Evolutionary conservation across 2,113 vertebrate species (phyloP).

Genomic region (Eupsittula cactorum): DNA sequence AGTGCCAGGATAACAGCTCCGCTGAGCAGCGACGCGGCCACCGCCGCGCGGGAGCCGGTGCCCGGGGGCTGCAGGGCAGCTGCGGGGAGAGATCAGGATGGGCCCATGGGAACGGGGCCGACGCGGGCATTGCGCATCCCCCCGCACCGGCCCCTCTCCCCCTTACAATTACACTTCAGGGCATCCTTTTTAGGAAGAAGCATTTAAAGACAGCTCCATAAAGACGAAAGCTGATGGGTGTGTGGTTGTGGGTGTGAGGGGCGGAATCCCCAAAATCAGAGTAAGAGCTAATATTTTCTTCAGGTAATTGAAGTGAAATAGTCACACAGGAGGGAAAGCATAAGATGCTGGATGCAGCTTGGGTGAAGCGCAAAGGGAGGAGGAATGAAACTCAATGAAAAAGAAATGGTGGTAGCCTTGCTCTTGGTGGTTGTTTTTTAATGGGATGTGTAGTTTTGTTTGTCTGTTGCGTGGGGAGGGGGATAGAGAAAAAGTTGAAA

Average conservation of each 20-base stretch:
- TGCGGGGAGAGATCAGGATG: conserved; percentile 4
- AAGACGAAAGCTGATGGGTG: not conserved
- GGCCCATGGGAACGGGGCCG: not conserved
- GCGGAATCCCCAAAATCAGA: accelerated
- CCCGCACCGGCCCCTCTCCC: not conserved
- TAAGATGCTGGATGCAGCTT: not conserved
- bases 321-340: accelerated
- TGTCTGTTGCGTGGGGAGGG: not conserved
- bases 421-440: not conserved
- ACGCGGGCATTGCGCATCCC: not conserved
- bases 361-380: not conserved
- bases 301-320: not conserved
- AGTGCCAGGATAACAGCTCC: conserved; percentile 81
- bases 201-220: not conserved
- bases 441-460: not conserved
- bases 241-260: too few species aligned
- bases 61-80: conserved; percentile 75
- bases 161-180: not conserved
- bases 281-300: not conserved
- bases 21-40: conserved; percentile 81
- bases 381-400: not conserved
- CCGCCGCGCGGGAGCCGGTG: conserved; percentile 75
- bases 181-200: not conserved
- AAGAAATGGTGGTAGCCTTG: not conserved
- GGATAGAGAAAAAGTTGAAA: not conserved